Base-by-base conservation (phyloP, 2,113 vertebrate genomes). In the Ancistrus triradiatus region DNA sequence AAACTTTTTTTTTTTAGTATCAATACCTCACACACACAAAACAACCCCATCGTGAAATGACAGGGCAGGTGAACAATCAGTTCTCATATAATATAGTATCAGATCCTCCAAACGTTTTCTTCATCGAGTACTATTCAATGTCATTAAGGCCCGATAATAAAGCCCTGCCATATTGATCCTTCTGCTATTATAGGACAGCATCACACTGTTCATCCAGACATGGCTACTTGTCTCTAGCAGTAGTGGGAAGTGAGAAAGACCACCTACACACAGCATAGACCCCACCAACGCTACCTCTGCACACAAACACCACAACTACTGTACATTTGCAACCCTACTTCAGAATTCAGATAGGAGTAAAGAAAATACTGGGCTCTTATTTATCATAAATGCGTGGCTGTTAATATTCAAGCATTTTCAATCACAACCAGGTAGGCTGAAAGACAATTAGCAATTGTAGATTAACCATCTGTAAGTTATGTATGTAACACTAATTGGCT, bases 191-290 rank as follows among this genome's bases (percentile, higher is more conserved):
- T 74, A 61, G 8, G 25, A 49, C 31, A 55, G 70, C 65, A 53
- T 65, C 67, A 60, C 55, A 59, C 72, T 69, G 61, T 69, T 74
- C 71, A 56, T 69, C 56, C 27, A 74, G 66, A 74, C 66, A 61
- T 27, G 56, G 72, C 72, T 74, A 74, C 69, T 74, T 74, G 72
- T 74, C 61, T 69, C 50, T 50, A 57, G 61, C 43, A 22, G 44
- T 64, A 35, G 55, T 40, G 43, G 19, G 60, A 47, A 43, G 42
- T 65, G 56, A 73, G 60, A 47, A 59, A 63, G 64, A 70, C 75
- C 75, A 74, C 75, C 69, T 73, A 74, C 75, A 70, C 43, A 59
- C 13, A n/a, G n/a, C n/a, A 25, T n/a, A 7, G 15, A 31, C 3
- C 35, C 47, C 25, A n/a, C n/a, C n/a, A n/a, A 46, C 14, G 38